A percentile compares a stretch with the other conserved stretches of the same genome.
phyloP scores from a whole-genome alignment of 2,113 vertebrate species.

The Anarrhichthys ocellatus region DNA sequence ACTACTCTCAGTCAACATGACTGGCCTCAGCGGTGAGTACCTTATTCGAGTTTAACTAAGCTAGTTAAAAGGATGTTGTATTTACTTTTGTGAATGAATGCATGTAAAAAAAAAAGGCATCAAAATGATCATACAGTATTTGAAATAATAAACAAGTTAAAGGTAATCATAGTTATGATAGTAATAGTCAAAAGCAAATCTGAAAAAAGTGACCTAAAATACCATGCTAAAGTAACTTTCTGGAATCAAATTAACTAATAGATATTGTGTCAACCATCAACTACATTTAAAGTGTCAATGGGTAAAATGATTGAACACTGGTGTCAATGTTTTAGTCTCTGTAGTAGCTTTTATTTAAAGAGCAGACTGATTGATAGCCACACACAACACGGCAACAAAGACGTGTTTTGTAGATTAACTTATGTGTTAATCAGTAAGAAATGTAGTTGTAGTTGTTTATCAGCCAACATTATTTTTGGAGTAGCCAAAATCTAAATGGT shows the following conservation, averaged over 20 bases:
- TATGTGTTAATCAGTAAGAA: not conserved
- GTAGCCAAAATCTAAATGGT: not conserved
- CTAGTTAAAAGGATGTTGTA: not conserved
- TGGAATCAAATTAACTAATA: not conserved
- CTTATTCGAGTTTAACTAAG: not conserved
- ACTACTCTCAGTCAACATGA: constrained; percentile 51
- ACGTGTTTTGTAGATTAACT: too few species aligned
- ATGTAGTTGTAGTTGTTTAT: not conserved
- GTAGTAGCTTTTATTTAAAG: not conserved
- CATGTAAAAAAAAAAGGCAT: not conserved
- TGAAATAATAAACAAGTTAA: not conserved
- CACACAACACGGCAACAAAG: not conserved
- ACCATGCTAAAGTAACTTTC: not conserved
- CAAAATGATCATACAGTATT: not conserved
- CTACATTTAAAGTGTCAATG: not conserved
- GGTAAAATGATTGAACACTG: not conserved
- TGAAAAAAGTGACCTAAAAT: not conserved
- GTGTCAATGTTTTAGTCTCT: not conserved
- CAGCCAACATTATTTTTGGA: not conserved
- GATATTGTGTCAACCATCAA: not conserved
- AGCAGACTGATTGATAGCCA: not conserved
- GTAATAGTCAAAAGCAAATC: not conserved
- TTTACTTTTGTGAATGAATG: not conserved
- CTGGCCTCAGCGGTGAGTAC: constrained; percentile 65
- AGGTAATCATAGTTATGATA: not conserved